Evolutionary conservation across 2,888 invertebrate genomes (phyloP).

Genomic region (Halictus quadricinctus): DNA sequence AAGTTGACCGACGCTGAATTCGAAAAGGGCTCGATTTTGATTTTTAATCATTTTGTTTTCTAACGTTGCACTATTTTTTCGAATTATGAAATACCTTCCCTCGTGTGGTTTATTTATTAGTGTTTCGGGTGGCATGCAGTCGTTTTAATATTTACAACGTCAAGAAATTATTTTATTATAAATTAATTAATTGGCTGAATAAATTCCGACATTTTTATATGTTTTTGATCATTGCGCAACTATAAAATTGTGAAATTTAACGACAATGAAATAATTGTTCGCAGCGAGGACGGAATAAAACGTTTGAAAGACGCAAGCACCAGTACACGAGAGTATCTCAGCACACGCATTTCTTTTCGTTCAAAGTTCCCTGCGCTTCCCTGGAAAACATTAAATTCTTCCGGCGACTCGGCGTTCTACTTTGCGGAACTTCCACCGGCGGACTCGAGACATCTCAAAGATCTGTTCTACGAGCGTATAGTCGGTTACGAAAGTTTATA

Average conservation of each 20-base stretch:
- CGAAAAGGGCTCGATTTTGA: not conserved
- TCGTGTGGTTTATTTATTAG: too few species aligned
- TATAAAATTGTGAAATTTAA: too few species aligned
- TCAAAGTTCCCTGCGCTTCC: slow-evolving; percentile 11
- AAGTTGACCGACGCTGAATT: not conserved
- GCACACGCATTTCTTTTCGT: not conserved
- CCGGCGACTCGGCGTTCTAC: slow-evolving; percentile 22
- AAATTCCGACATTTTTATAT: too few species aligned
- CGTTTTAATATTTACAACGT: too few species aligned
- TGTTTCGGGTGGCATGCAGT: too few species aligned
- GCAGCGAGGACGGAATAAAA: not conserved
- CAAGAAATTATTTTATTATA: too few species aligned
- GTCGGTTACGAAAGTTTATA: slow-evolving; percentile 5
- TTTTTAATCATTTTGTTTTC: not conserved
- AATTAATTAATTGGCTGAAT: too few species aligned
- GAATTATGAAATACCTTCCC: not conserved
- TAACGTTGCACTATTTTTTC: accelerated
- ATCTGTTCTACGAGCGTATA: slow-evolving; percentile 44
- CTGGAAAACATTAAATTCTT: slow-evolving; percentile 15
- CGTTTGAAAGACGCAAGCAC: not conserved
- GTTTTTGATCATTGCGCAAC: too few species aligned
- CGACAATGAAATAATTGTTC: too few species aligned
- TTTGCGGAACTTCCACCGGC: slow-evolving; percentile 27
- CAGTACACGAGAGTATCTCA: not conserved
- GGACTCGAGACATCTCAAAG: slow-evolving; percentile 27